Conservation (phyloP, 2,113 vertebrate species). For the Oryzias woworae region DNA sequence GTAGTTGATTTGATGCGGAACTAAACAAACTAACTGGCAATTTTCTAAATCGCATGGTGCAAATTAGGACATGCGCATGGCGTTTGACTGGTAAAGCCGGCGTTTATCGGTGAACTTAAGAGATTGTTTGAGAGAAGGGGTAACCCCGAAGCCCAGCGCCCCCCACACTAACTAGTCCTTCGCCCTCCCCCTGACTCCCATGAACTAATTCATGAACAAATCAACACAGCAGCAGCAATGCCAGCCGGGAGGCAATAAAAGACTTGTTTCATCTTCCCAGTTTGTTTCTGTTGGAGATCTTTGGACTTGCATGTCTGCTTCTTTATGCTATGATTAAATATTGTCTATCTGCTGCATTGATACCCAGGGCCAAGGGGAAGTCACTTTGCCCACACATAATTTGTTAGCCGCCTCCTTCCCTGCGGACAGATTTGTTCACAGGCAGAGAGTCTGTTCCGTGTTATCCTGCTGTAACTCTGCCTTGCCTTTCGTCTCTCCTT, state of each 20-base stretch:
- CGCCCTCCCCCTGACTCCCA: slow-evolving; percentile 25
- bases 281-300: slow-evolving; percentile 55
- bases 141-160: slow-evolving; percentile 47
- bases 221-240: slow-evolving; percentile 45
- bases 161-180: slow-evolving; percentile 7
- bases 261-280: slow-evolving; percentile 54
- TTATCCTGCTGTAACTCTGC: slow-evolving; percentile 77
- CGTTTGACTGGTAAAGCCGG: slow-evolving; percentile 50
- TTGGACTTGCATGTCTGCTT: slow-evolving; percentile 66
- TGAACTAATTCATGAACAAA: slow-evolving; percentile 41
- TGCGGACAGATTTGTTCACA: slow-evolving; percentile 85
- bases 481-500: slow-evolving; percentile 74
- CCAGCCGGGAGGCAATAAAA: slow-evolving; percentile 43
- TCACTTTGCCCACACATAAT: slow-evolving; percentile 78
- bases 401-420: slow-evolving; percentile 84
- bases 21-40: slow-evolving; percentile 43
- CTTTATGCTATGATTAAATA: slow-evolving; percentile 82
- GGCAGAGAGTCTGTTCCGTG: slow-evolving; percentile 83
- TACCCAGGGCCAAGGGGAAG: slow-evolving; percentile 82
- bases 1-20: slow-evolving; percentile 28
- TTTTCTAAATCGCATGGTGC: not conserved
- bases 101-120: slow-evolving; percentile 51
- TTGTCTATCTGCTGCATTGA: slow-evolving; percentile 78
- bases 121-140: slow-evolving; percentile 45
- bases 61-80: slow-evolving; percentile 53